Evolutionary conservation across 2,113 vertebrate species (phyloP).

Genomic region (Neopipo cinnamomea): DNA sequence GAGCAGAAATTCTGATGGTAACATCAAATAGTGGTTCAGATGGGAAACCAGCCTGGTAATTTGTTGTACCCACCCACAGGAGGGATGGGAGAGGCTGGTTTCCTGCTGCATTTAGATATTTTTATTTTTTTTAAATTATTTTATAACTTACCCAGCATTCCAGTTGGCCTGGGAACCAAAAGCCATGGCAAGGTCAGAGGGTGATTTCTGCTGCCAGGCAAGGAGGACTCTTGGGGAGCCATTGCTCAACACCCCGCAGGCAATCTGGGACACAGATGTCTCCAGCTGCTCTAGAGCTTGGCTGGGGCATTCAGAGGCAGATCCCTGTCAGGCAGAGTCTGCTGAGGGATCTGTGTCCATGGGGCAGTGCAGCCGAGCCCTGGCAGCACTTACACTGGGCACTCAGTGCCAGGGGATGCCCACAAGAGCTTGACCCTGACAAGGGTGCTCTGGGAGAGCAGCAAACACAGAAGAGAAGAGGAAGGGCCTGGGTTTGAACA

Average conservation of each 20-base stretch:
- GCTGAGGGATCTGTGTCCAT: background rate
- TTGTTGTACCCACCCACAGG: background rate
- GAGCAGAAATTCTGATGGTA: background rate
- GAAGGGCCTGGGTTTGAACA: background rate
- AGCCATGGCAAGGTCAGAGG: background rate
- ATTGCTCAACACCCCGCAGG: background rate
- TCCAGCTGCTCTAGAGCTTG: background rate
- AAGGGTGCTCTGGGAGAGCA: background rate
- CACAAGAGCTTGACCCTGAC: background rate
- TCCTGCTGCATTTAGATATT: background rate
- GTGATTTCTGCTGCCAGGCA: background rate
- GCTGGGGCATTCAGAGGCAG: background rate
- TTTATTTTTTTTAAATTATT: background rate
- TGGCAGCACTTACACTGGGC: background rate
- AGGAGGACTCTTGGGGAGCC: background rate
- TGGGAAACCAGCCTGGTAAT: background rate
- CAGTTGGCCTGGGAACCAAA: background rate
- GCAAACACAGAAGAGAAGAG: background rate
- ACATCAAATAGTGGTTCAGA: background rate
- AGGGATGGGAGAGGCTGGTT: background rate
- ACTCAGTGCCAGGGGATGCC: fast-evolving
- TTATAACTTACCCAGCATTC: background rate
- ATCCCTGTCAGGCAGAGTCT: background rate
- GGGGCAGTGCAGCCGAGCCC: background rate
- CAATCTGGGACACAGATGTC: background rate